Evolutionary conservation across 2,113 vertebrate genomes (phyloP).

Genomic region (Sander lucioperca): DNA sequence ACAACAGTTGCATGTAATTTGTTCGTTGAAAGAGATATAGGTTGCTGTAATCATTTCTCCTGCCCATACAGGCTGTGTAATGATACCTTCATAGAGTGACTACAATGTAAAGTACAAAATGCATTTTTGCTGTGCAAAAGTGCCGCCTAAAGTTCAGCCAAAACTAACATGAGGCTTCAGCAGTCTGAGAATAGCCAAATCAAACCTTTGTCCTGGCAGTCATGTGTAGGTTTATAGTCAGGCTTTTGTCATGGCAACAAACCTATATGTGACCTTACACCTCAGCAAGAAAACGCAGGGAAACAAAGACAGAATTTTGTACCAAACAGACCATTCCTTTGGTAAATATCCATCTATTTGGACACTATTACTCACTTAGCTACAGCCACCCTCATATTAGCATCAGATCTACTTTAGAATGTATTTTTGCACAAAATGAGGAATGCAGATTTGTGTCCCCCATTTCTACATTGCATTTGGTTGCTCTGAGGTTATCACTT

Average conservation of each 20-base stretch:
- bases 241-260: neutral
- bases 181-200: neutral
- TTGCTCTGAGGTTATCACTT: neutral
- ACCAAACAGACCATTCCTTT: neutral
- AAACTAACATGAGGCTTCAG: neutral
- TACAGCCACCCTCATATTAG: neutral
- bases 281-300: neutral
- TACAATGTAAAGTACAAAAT: neutral
- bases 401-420: neutral
- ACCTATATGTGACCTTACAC: neutral
- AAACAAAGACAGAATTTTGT: neutral
- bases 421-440: neutral
- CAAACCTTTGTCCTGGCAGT: neutral
- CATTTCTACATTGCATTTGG: neutral
- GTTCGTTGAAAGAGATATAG: neutral
- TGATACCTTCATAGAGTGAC: neutral
- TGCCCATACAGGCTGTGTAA: neutral
- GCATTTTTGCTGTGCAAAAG: neutral
- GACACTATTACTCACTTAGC: neutral
- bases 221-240: neutral
- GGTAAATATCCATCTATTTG: neutral
- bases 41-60: neutral
- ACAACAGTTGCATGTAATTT: conserved; percentile 6
- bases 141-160: neutral
- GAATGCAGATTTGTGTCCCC: neutral